phyloP scores from a whole-genome alignment of 2,797 vertebrate species.

The Tragopan temminckii region DNA sequence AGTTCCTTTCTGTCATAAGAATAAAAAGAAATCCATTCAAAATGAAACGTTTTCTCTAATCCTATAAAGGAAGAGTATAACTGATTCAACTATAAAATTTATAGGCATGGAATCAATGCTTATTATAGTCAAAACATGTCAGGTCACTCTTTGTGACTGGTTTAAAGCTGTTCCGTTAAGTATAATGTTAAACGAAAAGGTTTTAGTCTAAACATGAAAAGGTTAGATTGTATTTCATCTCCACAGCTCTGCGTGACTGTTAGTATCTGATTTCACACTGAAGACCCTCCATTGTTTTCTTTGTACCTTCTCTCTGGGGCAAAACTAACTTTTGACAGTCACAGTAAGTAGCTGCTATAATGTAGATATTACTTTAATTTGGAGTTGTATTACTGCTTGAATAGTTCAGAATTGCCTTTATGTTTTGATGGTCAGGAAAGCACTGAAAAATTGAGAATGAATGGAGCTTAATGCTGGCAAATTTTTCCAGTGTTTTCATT shows the following conservation, averaged over 20 bases:
- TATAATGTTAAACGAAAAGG: constrained; percentile 66
- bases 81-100: constrained; percentile 78
- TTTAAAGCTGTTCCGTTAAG: constrained; percentile 71
- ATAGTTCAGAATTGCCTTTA: constrained; percentile 63
- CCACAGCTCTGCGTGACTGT: constrained; percentile 22
- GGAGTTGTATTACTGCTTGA: constrained; percentile 66
- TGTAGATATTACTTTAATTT: constrained; percentile 72
- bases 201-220: constrained; percentile 77
- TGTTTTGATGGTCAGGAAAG: constrained; percentile 48
- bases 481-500: constrained; percentile 34
- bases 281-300: constrained; percentile 71
- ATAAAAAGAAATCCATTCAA: constrained; percentile 68
- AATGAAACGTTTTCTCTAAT: constrained; percentile 74
- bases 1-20: constrained; percentile 36
- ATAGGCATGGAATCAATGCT: constrained; percentile 74
- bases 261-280: constrained; percentile 68
- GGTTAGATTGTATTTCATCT: constrained; percentile 75
- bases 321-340: constrained; percentile 73
- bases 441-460: constrained; percentile 63
- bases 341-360: constrained; percentile 68
- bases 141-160: constrained; percentile 74
- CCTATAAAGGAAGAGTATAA: constrained; percentile 77
- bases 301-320: constrained; percentile 68
- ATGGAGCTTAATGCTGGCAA: constrained; percentile 54
- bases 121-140: constrained; percentile 80